These are phyloP conservation scores for Rhabdomys dilectus DNA, from an alignment of 2,113 vertebrate genomes.

Conservation along the genomic window DNA sequence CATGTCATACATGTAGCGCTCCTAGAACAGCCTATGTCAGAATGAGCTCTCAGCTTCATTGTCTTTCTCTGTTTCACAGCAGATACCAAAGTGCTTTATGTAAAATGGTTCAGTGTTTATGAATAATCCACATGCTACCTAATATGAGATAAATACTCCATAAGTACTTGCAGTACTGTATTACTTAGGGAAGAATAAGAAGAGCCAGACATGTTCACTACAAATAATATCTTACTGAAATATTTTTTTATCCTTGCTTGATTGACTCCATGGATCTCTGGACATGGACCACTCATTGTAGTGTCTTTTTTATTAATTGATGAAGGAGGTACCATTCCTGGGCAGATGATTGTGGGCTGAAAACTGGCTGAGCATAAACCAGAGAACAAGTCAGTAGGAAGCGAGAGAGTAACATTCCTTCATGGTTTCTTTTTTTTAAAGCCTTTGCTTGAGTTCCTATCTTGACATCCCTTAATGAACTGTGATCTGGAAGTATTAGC, in stretches of 20 bases:
- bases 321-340: not conserved
- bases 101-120: not conserved
- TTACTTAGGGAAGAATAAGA: not conserved
- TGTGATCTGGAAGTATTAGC: too few relatives aligned
- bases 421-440: not conserved
- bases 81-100: not conserved
- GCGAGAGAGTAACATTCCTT: not conserved
- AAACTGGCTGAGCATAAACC: not conserved
- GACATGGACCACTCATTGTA: not conserved
- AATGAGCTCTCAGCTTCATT: not conserved
- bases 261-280: not conserved
- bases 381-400: not conserved
- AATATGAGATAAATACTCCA: not conserved
- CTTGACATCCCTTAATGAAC: not conserved
- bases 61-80: not conserved
- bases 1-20: not conserved
- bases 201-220: not conserved
- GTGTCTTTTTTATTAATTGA: slow-evolving; percentile 5
- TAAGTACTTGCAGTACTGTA: not conserved
- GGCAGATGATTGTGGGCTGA: not conserved
- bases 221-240: not conserved
- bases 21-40: not conserved
- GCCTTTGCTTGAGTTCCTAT: not conserved
- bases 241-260: not conserved
- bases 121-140: not conserved